Evolutionary conservation across 2,888 invertebrate genomes (phyloP), one percentile per base, ranked within the genome.

Genomic region (Saturnia pavonia): DNA sequence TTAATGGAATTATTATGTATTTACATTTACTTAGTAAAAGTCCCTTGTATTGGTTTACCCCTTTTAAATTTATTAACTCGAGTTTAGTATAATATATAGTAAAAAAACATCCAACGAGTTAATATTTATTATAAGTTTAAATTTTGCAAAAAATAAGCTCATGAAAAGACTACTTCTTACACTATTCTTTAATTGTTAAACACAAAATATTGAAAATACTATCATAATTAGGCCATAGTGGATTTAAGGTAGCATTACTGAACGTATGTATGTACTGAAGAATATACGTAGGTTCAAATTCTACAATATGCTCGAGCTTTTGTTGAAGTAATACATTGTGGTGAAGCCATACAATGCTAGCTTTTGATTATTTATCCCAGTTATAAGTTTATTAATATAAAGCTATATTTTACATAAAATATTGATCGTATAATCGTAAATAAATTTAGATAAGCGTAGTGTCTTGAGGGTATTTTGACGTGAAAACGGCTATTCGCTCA

Each of bases 1-100:
- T 79, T 79, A 80, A 82, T 82, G 76, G 74, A 82, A 81, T 82
- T 77, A 83, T 82, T 77, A 76, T 77, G 74, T 76, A 73, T 76
- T 74, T 80, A 76, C 70, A 70, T 71, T 73, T 77, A 72, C 70
- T 42, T 43, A 43, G 42, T 14, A 63, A n/a, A 34, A 45, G 34
- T 48, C n/a, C 42, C n/a, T 69, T 63, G 45, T 27, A 22, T 69
- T 45, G 25, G 57, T 48, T 48, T 34, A 22, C 12, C 48, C n/a
- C 43, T 40, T 65, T 65, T 40, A 65, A 3, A 40, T 65, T 40
- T 65, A 65, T 65, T 40, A 65, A 40, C 6, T 60, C 57, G 25
- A 60, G 57, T 60, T 60, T 27, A 12, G 25, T 60, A 12, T 60
- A 60, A 60, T 27, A 14, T 60, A 27, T 14, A 27, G 14, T 22